A percentile compares a stretch with the other conserved stretches of the same genome.
phyloP scores from a whole-genome alignment of 1,140 invertebrate species.

The Argopecten irradians region DNA sequence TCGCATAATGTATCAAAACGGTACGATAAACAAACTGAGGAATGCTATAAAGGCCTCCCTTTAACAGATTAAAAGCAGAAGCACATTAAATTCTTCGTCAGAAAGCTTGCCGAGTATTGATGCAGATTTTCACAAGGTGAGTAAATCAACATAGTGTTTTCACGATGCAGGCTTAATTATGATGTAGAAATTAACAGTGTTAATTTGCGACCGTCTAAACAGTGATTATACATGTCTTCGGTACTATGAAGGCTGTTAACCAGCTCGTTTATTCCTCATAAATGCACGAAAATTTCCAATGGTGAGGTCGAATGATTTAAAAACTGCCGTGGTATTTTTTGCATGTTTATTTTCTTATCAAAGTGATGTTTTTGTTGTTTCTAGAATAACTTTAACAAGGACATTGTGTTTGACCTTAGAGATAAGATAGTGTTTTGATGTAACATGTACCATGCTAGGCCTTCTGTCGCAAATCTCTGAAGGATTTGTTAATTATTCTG shows the following conservation, averaged over 20 bases:
- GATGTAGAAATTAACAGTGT: background rate
- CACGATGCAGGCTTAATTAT: constrained; percentile 15
- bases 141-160: constrained; percentile 9
- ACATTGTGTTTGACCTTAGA: background rate
- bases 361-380: background rate
- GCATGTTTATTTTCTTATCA: background rate
- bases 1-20: constrained; percentile 50
- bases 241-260: background rate
- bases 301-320: background rate
- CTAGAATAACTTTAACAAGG: background rate
- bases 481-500: constrained; percentile 1
- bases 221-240: background rate
- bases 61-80: constrained; percentile 37
- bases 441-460: background rate
- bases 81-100: constrained; percentile 13
- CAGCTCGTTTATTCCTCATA: background rate
- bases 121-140: constrained; percentile 16
- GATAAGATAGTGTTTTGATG: constrained; percentile 6
- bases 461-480: background rate
- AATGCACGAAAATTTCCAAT: background rate
- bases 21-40: constrained; percentile 49
- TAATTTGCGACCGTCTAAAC: constrained; percentile 7
- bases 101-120: constrained; percentile 1
- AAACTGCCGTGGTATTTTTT: background rate
- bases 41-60: constrained; percentile 42